Percentiles rank a stretch among this genome's conserved stretches.
Conservation (phyloP, 1,140 invertebrate species). For the Portunus trituberculatus region DNA sequence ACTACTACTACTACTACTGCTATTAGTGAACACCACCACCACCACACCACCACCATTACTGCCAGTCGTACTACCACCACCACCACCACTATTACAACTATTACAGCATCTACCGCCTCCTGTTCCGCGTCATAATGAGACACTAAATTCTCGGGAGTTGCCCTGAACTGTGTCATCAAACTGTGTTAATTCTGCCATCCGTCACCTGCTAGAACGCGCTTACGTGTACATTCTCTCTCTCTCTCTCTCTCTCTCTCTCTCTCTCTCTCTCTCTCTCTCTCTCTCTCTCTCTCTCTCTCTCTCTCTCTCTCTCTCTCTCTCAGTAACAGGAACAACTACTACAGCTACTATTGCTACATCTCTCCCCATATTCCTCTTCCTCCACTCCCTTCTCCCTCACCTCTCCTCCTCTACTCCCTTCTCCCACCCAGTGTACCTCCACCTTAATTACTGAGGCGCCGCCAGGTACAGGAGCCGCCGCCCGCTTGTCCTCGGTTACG, state of each 20-base stretch:
- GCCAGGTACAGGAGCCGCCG: too few relatives aligned
- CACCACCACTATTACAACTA: too few relatives aligned
- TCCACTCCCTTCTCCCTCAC: neutral
- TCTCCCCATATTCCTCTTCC: neutral
- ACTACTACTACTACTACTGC: constrained; percentile 5
- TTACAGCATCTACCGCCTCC: too few relatives aligned
- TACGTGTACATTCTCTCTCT: neutral
- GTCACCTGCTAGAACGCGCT: neutral
- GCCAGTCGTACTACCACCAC: too few relatives aligned
- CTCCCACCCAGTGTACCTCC: neutral
- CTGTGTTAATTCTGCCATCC: constrained; percentile 37
- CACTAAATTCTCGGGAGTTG: too few relatives aligned
- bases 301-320: neutral
- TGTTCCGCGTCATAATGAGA: too few relatives aligned
- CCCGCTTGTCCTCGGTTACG: too few relatives aligned
- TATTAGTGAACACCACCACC: neutral
- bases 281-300: neutral
- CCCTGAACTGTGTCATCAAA: neutral
- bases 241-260: neutral
- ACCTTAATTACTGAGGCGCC: too few relatives aligned
- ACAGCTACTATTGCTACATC: too few relatives aligned
- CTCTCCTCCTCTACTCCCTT: neutral
- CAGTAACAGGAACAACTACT: too few relatives aligned
- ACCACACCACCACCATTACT: too few relatives aligned
- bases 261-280: constrained; percentile 30